Percentiles rank a stretch among this genome's conserved stretches.
phyloP scores from a whole-genome alignment of 2,888 invertebrate species.

The Patella pellucida region DNA sequence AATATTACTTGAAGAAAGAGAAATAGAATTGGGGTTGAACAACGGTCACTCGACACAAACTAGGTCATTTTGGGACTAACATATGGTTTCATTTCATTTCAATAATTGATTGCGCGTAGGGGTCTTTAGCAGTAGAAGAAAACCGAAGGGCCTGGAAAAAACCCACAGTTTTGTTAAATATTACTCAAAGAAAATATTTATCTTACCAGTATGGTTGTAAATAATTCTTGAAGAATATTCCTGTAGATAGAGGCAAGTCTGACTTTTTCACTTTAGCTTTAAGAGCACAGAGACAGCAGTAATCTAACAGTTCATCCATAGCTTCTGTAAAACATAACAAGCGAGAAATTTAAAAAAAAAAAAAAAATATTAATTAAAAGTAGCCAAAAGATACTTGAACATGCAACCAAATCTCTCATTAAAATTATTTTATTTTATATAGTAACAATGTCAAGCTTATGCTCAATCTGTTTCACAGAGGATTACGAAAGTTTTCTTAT shows the following conservation, averaged over 20 bases:
- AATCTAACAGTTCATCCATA: slow-evolving; percentile 82
- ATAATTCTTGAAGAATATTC: slow-evolving; percentile 83
- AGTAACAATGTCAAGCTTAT: no score
- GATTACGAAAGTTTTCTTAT: no score
- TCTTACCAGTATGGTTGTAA: slow-evolving; percentile 73
- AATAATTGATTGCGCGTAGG: no score
- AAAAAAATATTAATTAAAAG: not conserved
- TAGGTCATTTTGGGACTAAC: no score
- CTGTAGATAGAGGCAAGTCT: slow-evolving; percentile 84
- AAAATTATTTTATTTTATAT: no score
- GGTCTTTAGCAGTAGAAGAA: no score
- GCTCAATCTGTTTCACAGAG: no score
- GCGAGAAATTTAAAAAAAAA: not conserved
- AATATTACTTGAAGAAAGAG: not conserved
- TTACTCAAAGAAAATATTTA: not conserved
- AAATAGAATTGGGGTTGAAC: no score
- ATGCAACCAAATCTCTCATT: no score
- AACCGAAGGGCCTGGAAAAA: no score
- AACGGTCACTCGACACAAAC: no score
- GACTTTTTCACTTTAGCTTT: slow-evolving; percentile 81
- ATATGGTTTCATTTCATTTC: no score
- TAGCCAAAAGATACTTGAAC: not conserved
- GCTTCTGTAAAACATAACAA: slow-evolving; percentile 44
- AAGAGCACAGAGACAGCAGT: slow-evolving; percentile 84
- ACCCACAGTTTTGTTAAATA: not conserved